phyloP scores from a whole-genome alignment of 2,888 invertebrate species.

The Leptura quadrifasciata region DNA sequence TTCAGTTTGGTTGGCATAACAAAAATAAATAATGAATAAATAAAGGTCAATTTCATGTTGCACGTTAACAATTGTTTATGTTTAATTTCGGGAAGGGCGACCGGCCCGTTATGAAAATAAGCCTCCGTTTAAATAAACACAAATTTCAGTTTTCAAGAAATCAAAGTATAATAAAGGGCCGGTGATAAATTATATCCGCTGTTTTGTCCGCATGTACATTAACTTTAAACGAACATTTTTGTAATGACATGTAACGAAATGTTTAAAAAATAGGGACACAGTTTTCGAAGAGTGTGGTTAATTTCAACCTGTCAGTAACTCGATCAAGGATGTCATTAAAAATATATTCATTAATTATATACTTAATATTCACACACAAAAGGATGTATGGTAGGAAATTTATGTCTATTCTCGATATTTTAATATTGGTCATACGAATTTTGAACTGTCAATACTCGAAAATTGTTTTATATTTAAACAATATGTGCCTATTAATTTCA shows the following conservation, averaged over 20 bases:
- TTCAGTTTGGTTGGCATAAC: background rate
- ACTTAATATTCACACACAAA: background rate
- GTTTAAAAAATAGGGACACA: background rate
- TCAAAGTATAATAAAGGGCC: slow-evolving; percentile 1
- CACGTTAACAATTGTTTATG: slow-evolving; percentile 18
- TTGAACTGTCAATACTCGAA: background rate
- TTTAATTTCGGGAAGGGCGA: slow-evolving; percentile 18
- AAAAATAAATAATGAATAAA: slow-evolving; percentile 25
- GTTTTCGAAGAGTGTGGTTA: too few relatives aligned
- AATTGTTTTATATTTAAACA: background rate
- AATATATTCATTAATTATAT: background rate
- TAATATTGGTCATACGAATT: background rate
- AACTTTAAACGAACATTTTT: background rate
- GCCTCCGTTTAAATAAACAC: slow-evolving; percentile 19
- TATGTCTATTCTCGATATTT: background rate
- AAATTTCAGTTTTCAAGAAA: slow-evolving; percentile 12
- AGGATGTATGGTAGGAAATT: background rate
- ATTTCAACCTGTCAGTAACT: too few relatives aligned
- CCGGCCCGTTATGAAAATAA: slow-evolving; percentile 22
- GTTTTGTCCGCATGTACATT: background rate
- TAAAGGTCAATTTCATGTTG: slow-evolving; percentile 11
- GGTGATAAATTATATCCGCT: background rate
- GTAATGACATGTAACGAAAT: background rate
- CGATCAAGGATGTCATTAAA: background rate
- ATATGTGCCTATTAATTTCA: background rate